These are phyloP conservation scores for Copidosoma floridanum DNA, from an alignment of 1,140 invertebrate genomes.

Conservation along the genomic window DNA sequence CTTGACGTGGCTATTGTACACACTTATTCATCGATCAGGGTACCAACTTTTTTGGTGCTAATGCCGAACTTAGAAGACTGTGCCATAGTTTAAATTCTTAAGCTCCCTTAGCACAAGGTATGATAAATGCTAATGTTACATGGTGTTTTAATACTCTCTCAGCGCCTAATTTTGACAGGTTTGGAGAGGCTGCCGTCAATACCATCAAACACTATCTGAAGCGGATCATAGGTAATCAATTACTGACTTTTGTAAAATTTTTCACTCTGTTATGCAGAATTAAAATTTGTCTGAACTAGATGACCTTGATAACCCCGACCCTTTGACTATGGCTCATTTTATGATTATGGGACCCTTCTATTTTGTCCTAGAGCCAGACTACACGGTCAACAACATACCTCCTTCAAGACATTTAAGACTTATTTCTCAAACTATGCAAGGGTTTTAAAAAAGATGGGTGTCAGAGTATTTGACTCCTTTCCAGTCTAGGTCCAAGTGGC, in stretches of 20 bases:
- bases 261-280: neutral
- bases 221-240: slow-evolving; percentile 20
- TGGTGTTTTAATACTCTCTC: neutral
- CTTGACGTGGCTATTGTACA: slow-evolving; percentile 31
- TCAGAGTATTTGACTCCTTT: slow-evolving; percentile 11
- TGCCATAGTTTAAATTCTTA: neutral
- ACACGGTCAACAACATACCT: neutral
- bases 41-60: slow-evolving; percentile 27
- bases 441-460: slow-evolving; percentile 14
- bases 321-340: slow-evolving; percentile 14
- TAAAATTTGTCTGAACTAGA: slow-evolving; percentile 16
- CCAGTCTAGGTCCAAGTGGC: slow-evolving; percentile 17
- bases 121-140: no score
- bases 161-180: slow-evolving; percentile 16
- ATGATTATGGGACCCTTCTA: slow-evolving; percentile 17
- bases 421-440: neutral
- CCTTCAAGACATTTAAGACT: slow-evolving; percentile 9
- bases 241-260: slow-evolving; percentile 10
- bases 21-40: slow-evolving; percentile 42
- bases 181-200: slow-evolving; percentile 30
- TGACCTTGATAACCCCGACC: no score
- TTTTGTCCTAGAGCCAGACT: slow-evolving; percentile 15
- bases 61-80: slow-evolving; percentile 15
- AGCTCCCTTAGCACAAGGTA: neutral
- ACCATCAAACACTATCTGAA: slow-evolving; percentile 31